phyloP scores from a whole-genome alignment of 2,797 vertebrate species.

The Mastacembelus armatus region DNA sequence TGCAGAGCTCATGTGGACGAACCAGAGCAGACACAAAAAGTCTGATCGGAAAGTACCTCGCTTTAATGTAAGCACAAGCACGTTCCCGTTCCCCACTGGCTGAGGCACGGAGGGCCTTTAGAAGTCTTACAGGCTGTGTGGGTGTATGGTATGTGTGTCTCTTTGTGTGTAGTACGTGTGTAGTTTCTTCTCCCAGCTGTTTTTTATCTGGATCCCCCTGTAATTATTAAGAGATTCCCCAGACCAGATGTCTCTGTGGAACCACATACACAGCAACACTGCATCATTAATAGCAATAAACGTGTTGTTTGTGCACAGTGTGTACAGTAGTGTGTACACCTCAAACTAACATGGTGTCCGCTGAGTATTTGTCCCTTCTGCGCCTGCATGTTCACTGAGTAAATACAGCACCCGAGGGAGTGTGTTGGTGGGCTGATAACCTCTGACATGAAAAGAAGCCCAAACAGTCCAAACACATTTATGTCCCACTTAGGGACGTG shows the following conservation, averaged over 20 bases:
- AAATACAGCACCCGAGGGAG: too few relatives aligned
- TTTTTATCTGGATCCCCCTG: constrained; percentile 64
- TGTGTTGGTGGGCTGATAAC: too few relatives aligned
- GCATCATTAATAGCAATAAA: constrained; percentile 2
- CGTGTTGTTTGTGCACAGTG: constrained; percentile 8
- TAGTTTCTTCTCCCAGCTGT: constrained; percentile 53
- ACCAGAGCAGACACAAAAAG: constrained; percentile 22
- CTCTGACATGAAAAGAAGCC: too few relatives aligned
- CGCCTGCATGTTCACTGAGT: neutral
- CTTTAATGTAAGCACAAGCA: too few relatives aligned
- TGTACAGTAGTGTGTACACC: neutral
- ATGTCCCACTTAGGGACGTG: too few relatives aligned
- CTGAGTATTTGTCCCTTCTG: neutral
- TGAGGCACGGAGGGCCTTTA: constrained; percentile 23
- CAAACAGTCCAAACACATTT: too few relatives aligned
- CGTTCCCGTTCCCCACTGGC: too few relatives aligned
- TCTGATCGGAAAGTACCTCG: constrained; percentile 50
- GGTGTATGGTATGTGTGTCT: neutral
- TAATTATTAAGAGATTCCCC: constrained; percentile 61
- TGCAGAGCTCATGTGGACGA: constrained; percentile 17
- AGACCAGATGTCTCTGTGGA: constrained; percentile 54
- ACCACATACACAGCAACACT: constrained; percentile 22
- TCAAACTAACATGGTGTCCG: neutral
- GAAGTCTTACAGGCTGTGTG: constrained; percentile 38
- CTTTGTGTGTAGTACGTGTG: constrained; percentile 19